Conservation (phyloP, 1,140 invertebrate genomes). For the Hypsibius dujardini region DNA sequence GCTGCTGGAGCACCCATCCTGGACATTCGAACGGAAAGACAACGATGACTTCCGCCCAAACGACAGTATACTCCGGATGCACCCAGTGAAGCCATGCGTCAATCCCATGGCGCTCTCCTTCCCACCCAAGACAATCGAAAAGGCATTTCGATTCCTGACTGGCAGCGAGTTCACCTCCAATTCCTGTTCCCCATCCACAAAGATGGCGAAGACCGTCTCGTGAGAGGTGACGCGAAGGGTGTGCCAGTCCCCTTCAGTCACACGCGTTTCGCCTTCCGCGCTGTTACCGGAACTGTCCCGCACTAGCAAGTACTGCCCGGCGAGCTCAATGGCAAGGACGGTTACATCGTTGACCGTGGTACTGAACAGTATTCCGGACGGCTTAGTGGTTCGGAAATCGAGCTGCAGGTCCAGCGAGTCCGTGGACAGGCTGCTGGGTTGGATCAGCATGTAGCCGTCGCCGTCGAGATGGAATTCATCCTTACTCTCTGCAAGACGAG, state of each 20-base stretch:
- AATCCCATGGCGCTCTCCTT: not conserved
- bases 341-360: not conserved
- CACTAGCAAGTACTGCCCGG: not conserved
- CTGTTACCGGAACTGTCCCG: not conserved
- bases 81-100: not conserved
- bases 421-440: not conserved
- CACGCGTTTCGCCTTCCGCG: not conserved
- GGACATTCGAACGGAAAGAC: not conserved
- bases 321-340: not conserved
- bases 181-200: not conserved
- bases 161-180: not conserved
- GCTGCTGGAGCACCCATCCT: not conserved
- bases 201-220: not conserved
- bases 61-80: not conserved
- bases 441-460: not conserved
- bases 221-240: not conserved
- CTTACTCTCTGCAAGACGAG: not conserved
- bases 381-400: not conserved
- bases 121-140: not conserved
- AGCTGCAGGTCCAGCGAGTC: not conserved
- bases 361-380: not conserved
- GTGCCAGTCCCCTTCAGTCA: not conserved
- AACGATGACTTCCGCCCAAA: not conserved
- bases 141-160: not conserved
- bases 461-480: not conserved